Base-by-base conservation (phyloP, 2,888 invertebrate genomes). In the Melangyna quadrimaculata region DNA sequence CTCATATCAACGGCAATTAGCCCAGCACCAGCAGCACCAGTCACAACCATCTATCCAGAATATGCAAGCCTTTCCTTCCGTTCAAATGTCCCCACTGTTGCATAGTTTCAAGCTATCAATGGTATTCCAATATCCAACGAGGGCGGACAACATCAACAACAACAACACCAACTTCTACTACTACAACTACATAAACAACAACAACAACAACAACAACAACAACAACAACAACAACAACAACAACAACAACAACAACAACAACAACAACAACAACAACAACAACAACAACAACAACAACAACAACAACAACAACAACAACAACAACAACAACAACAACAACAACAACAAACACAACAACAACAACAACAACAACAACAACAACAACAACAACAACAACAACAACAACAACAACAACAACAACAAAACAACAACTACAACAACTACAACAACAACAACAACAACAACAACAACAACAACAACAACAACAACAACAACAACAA, bases 331-430 rank as follows among this genome's bases (percentile, higher is more conserved):
- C 78, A n/a, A n/a, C n/a, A n/a, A n/a, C n/a, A n/a, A n/a, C n/a
- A n/a, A n/a, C n/a, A n/a, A n/a, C n/a, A n/a, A 87, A 48, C 88
- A 87, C 88, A 87, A 82, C 57, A 72, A 51, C 48, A 29, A 19
- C 87, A 87, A 87, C 88, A 81, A 59, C 71, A 55, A 57, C 71
- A 40, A 55, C 57, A 55, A 55, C 57, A 61, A 32, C 32, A 32
- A 32, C 32, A 32, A 32, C 32, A 32, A 32, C 32, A 32, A 78
- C 89, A 88, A 78, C 87, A 32, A 32, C 32, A 32, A 32, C 32
- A 87, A 88, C 87, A 22, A 48, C 61, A 73, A 9, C 24, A 61
- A 51, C 63, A 22, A 48, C 53, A 27, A 22, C 53, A 74, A 17
- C 27, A n/a, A n/a, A 35, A 59, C 19, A 24, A 19, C 35, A 57